Base-by-base conservation (phyloP, 2,888 invertebrate genomes). In the Lamellibrachia columna region DNA sequence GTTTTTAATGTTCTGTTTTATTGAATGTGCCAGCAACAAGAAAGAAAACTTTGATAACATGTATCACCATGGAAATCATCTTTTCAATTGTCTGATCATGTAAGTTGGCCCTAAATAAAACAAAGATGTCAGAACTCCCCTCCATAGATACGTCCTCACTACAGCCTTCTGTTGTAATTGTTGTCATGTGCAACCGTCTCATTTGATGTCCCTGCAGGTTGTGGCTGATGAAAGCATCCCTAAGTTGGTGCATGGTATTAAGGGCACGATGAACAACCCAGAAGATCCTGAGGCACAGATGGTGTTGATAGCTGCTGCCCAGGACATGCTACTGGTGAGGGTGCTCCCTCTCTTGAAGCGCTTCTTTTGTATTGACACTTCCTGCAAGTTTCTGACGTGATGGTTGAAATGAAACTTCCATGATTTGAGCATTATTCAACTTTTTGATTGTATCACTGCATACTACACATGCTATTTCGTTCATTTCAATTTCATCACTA, bases 171-270 rank as follows among this genome's bases (percentile, higher is more conserved):
- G 75, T 75, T 22, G 75, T 75, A n/a, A 75, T 75, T 22, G 75
- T 3, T 75, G 75, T 75, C 28, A 58, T 15, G 75, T 52, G 75
- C 52, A 75, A 15, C 15, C 0, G 90, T 75, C 40, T 91, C 6
- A 28, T 9, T 91, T 6, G 11, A 9, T 40, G 40, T 40, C 40
- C 53, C 93, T 94, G 7, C 94, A 96, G 95, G 97, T 98, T 1
- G 97, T 98, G 90, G 97, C 98, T 6, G 98, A 98, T 94, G 98
- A 98, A 92, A 97, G 98, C 93, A 98, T 99, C 93, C 98, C 99
- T 0, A 97, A 97, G 60, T 97, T 99, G 93, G 98, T 98, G 7
- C 98, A 98, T 93, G 98, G 98, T 0, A 95, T 96, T 93, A 98
- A 98, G 94, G 98, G 97, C 0, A 98, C 98, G 0, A 97, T 97